Base-by-base conservation (phyloP, 2,113 vertebrate genomes). In the Thamnaconus septentrionalis region DNA sequence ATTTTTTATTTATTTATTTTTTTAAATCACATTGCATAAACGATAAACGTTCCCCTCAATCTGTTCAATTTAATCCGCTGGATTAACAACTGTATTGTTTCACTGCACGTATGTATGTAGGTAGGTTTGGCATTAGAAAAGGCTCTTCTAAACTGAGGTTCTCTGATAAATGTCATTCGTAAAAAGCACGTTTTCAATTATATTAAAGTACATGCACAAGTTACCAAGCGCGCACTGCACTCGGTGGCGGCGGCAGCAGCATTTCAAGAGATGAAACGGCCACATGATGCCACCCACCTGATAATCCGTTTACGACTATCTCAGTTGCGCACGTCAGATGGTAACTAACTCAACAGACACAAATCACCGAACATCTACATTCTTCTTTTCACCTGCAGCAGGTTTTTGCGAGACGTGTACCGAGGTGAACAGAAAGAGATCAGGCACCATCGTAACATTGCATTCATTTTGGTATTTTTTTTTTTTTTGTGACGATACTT, bases 171-270 rank as follows among this genome's bases (percentile, higher is more conserved):
- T 31, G 18, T 31, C 18, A 31, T 31, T 31, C 2, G 18, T 31
- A 31, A 31, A 59, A 79, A 64, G 66, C 66, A 79, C 78, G 78
- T 77, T 84, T 85, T 82, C 60, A 78, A 75, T 87, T 73, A 78
- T 80, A 81, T 85, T 72, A 80, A 80, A 78, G 78, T 69, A 85
- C 84, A 85, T 80, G 69, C 85, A 90, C 90, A 91, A 87, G 83
- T 91, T 91, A 90, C 87, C 90, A 86, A 31, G 18, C 18, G 18
- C 18, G 18, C 18, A 31, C 18, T 90, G 91, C 88, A 92, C 76
- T 79, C 10, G 79, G 69, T 72, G 73, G 71, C 76, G 57, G 59
- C 73, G 69, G 73, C 57, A 65, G 70, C 73, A 48, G 57, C 45
- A 44, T 55, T 73, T 73, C 61, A 52, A 74, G 67, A 82, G 60